Evolutionary conservation across 2,888 invertebrate species (phyloP).

Genomic region (Lasioglossum figueresi): DNA sequence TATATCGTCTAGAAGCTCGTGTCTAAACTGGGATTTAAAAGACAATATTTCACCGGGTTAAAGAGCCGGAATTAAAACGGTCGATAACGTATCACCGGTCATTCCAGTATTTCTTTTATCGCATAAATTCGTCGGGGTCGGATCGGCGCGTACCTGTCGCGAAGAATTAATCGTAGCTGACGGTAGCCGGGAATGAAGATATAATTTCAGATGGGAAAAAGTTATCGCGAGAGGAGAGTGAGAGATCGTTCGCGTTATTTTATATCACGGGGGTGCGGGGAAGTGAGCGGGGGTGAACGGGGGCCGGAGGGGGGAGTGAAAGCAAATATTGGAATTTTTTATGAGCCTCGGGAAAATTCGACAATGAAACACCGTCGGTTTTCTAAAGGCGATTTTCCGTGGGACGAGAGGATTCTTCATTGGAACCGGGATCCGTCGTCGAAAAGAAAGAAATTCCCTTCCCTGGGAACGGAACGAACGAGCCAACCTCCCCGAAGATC

Average conservation of each 20-base stretch:
- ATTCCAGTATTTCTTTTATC: conserved; percentile 44
- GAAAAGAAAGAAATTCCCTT: conserved; percentile 54
- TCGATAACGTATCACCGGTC: conserved; percentile 48
- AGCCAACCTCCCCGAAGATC: conserved; percentile 37
- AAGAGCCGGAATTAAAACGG: conserved; percentile 48
- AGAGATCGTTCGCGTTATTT: background rate
- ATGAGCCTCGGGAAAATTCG: background rate
- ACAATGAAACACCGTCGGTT: conserved; percentile 4
- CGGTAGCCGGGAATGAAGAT: background rate
- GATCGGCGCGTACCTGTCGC: conserved; percentile 23
- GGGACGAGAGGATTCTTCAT: conserved; percentile 48
- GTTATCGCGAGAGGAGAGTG: background rate
- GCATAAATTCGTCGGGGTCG: conserved; percentile 44
- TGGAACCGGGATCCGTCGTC: conserved; percentile 41
- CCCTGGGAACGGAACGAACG: conserved; percentile 31
- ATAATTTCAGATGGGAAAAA: background rate
- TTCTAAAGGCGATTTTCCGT: background rate
- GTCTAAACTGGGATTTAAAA: conserved; percentile 48
- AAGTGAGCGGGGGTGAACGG: background rate
- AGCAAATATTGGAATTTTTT: conserved; percentile 8
- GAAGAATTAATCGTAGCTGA: conserved; percentile 39
- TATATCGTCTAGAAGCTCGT: conserved; percentile 27
- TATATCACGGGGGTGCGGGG: background rate
- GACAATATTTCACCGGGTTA: conserved; percentile 33
- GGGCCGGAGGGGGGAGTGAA: background rate